Conservation (phyloP, 2,797 vertebrate genomes). For the Eulemur rubriventer region DNA sequence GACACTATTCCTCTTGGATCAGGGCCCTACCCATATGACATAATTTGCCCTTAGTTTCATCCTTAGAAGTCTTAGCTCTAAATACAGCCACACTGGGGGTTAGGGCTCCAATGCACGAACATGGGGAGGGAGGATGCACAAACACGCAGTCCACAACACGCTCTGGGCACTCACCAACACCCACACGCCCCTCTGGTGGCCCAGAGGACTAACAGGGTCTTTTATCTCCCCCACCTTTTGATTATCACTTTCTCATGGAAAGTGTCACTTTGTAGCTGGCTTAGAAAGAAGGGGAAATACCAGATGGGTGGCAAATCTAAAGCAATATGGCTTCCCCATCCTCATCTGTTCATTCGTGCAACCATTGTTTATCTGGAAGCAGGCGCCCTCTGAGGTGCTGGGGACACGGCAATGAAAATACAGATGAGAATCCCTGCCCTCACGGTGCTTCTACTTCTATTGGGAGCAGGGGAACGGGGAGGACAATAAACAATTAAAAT, state of each 20-base stretch:
- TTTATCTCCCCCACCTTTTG: background rate
- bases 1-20: background rate
- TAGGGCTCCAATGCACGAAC: background rate
- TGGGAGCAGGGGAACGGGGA: background rate
- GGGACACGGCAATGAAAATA: background rate
- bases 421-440: background rate
- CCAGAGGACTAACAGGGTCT: background rate
- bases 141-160: background rate
- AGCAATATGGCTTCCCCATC: background rate
- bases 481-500: background rate
- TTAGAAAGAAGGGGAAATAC: background rate
- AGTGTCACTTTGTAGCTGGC: background rate
- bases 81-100: background rate
- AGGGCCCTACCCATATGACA: background rate
- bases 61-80: background rate
- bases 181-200: background rate
- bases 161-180: background rate
- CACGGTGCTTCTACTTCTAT: background rate
- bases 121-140: background rate
- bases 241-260: background rate
- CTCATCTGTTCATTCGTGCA: background rate
- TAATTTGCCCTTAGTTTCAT: background rate
- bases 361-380: background rate
- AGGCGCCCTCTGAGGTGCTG: background rate
- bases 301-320: background rate